Percentiles rank a stretch among this genome's conserved stretches.
Conservation (phyloP, 2,113 vertebrate species). For the Ctenodactylus gundi region DNA sequence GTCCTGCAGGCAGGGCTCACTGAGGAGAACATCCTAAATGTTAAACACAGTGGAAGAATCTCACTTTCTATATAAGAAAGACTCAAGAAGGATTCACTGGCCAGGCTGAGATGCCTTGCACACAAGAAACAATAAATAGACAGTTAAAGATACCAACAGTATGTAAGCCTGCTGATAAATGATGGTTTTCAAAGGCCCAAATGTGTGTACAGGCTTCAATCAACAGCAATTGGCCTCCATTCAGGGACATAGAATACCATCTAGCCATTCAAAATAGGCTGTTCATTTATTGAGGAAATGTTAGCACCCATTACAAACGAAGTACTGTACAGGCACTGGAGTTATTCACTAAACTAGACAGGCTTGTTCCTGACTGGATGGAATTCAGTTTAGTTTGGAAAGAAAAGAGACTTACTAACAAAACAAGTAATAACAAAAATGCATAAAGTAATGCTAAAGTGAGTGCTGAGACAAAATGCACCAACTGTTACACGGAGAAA, state of each 20-base stretch:
- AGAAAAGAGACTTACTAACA: not conserved
- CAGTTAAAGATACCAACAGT: not conserved
- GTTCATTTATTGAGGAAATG: not conserved
- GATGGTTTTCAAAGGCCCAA: not conserved
- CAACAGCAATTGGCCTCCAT: not conserved
- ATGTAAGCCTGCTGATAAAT: not conserved
- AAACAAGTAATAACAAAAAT: not conserved
- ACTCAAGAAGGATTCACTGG: not conserved
- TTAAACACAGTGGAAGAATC: not conserved
- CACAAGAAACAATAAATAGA: not conserved
- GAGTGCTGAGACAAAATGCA: not conserved
- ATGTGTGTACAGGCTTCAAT: not conserved
- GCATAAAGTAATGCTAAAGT: not conserved
- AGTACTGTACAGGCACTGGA: not conserved
- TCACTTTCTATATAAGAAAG: not conserved
- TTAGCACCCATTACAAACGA: not conserved
- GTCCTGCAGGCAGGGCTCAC: not conserved
- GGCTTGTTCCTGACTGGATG: not conserved
- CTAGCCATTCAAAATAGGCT: not conserved
- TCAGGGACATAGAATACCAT: not conserved
- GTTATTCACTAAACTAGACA: not conserved
- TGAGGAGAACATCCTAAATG: not conserved
- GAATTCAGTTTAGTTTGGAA: not conserved
- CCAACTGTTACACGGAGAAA: not conserved
- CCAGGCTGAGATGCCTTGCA: accelerated